Evolutionary conservation across 2,797 vertebrate genomes (phyloP).

Genomic region (Helostoma temminkii): DNA sequence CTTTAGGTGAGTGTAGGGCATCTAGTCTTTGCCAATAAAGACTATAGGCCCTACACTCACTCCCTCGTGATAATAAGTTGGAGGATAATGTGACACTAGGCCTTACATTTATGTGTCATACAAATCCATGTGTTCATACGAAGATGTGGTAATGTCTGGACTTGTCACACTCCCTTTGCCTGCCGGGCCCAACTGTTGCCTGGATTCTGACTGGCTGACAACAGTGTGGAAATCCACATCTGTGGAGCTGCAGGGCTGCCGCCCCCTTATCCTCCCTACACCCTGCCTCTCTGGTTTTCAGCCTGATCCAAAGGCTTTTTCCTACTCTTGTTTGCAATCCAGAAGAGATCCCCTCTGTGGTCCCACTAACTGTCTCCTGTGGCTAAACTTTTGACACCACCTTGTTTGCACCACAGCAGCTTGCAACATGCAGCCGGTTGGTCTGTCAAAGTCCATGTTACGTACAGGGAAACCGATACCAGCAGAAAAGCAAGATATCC

Average conservation of each 20-base stretch:
- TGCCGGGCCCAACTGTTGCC: conserved; percentile 12
- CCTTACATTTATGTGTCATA: not conserved
- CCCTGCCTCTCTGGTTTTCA: conserved; percentile 35
- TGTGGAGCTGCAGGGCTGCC: conserved; percentile 49
- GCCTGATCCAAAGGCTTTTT: conserved; percentile 27
- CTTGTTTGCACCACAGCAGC: conserved; percentile 43
- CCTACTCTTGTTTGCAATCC: conserved; percentile 27
- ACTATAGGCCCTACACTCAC: not conserved
- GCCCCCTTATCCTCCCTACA: conserved; percentile 3
- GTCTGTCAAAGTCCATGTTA: conserved; percentile 48
- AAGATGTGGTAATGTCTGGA: conserved; percentile 21
- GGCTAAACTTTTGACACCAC: conserved; percentile 26
- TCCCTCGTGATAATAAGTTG: conserved; percentile 3
- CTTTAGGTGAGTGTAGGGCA: too few relatives aligned
- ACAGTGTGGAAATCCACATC: conserved; percentile 62
- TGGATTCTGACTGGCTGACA: conserved; percentile 47
- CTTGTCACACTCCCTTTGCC: conserved; percentile 31
- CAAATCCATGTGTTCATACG: conserved; percentile 14
- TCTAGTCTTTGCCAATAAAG: not conserved
- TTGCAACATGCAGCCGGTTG: conserved; percentile 29
- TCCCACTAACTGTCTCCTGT: conserved; percentile 20
- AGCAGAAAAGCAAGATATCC: conserved; percentile 14
- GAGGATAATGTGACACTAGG: conserved; percentile 14
- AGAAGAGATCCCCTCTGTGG: conserved; percentile 22
- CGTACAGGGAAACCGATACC: conserved; percentile 14